A percentile compares a stretch with the other conserved stretches of the same genome.
phyloP scores from a whole-genome alignment of 30 jellyfish, hydroid and myxozoan species.

The Chrysaora quinquecirrha region DNA sequence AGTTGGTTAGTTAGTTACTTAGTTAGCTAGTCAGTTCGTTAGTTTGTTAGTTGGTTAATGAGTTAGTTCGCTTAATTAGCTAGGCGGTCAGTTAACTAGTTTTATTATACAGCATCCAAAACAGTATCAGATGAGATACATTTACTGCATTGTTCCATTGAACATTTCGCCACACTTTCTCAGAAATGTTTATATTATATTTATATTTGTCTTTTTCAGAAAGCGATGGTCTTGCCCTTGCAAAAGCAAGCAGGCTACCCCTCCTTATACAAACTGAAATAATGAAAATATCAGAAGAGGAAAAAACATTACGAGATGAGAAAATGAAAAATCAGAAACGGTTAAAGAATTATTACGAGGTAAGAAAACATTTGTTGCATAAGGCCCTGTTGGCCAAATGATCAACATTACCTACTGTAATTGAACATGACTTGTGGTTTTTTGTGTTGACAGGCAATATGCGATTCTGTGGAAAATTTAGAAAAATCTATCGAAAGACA shows the following conservation, averaged over 20 bases:
- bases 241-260: constrained; percentile 86
- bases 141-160: no score
- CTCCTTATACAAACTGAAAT: constrained; percentile 40
- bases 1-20: no score
- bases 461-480: neutral
- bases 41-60: no score
- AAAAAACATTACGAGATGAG: constrained; percentile 28
- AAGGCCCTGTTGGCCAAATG: no score
- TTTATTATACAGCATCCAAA: no score
- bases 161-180: no score
- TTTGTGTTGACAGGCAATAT: neutral
- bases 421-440: neutral
- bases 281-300: constrained; percentile 40
- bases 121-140: no score
- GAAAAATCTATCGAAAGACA: constrained; percentile 17
- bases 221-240: constrained; percentile 90
- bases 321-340: constrained; percentile 11
- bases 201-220: constrained; percentile 28
- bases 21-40: no score
- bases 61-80: no score
- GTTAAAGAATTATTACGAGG: constrained; percentile 54
- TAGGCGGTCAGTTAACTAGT: no score
- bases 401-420: neutral
- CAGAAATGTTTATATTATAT: neutral
- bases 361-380: no score